Evolutionary conservation across 2,113 vertebrate species (phyloP).

Genomic region (Struthidea cinerea): DNA sequence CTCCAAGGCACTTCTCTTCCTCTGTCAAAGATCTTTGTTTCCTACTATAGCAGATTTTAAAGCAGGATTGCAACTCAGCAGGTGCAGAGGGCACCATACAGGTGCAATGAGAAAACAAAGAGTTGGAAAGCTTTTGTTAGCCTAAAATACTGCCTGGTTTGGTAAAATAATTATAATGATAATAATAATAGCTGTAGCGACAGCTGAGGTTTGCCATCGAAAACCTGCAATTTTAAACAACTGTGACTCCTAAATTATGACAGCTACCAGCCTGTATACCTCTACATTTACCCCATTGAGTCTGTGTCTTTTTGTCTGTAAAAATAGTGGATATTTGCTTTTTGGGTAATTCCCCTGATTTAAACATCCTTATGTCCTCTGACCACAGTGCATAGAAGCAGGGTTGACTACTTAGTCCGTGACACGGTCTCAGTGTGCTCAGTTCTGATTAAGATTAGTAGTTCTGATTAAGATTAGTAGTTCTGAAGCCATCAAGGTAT

Average conservation of each 20-base stretch:
- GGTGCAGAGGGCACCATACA: slow-evolving; percentile 1
- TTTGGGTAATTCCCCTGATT: neutral
- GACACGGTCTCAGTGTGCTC: neutral
- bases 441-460: neutral
- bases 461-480: neutral
- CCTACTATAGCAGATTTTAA: slow-evolving; percentile 38
- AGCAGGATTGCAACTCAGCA: slow-evolving; percentile 46
- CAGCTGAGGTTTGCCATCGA: slow-evolving; percentile 37
- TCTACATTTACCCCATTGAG: neutral
- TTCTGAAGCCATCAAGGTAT: neutral
- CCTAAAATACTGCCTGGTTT: slow-evolving; percentile 61
- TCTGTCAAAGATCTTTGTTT: slow-evolving; percentile 30
- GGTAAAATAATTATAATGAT: slow-evolving; percentile 71
- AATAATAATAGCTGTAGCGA: neutral
- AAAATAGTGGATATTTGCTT: neutral
- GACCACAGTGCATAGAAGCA: rapidly evolving
- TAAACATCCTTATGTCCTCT: neutral
- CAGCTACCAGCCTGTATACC: neutral
- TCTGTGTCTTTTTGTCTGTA: neutral
- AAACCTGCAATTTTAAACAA: slow-evolving; percentile 69
- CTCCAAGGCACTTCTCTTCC: neutral
- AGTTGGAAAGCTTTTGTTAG: slow-evolving; percentile 55
- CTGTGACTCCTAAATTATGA: slow-evolving; percentile 12
- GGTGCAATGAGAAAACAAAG: slow-evolving; percentile 63
- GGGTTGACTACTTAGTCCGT: neutral